Evolutionary conservation across 2,888 invertebrate genomes (phyloP), one percentile per base, ranked within the genome.

Genomic region (Tryphoninae sp.): DNA sequence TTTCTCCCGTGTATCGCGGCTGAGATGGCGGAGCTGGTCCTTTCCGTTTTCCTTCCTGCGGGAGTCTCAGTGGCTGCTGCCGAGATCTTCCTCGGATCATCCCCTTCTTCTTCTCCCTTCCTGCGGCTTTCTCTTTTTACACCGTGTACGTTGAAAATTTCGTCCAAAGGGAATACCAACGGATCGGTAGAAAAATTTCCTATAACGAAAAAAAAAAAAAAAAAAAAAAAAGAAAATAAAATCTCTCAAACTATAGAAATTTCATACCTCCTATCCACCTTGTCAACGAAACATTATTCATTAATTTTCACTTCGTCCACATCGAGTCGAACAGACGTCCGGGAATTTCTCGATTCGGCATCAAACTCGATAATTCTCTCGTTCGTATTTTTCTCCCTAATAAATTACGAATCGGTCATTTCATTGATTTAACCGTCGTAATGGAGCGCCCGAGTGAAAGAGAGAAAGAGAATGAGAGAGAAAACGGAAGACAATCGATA

Each of bases 1-100:
- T 33, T 42, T 45, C 11, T 78, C 75, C 49, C 61, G 72, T 58
- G 45, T 75, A 64, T 78, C 61, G 55, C 49, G n/a, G 72, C 16
- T 19, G 26, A 26, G 74, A 75, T 33, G 67, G 19, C n/a, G 55
- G 62, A 71, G 33, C 42, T 22, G 71, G 51, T 65, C 59, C 59
- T 67, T 71, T 49, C n/a, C 71, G 16, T 64, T 75, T 65, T 67
- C 45, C 40, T 53, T 72, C 78, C 53, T 22, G 49, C 33, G 64
- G 58, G 19, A 67, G 45, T 45, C 33, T 64, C 62, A 42, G 62
- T 67, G 62, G 49, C 55, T 61, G 33, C 49, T 58, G 58, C 45
- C 53, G 69, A 8, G 19, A 49, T 68, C 77, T 68, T 55, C 62
- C 7, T 11, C 55, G 73, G 2, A 19, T 53, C 67, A 58, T 16